phyloP scores from a whole-genome alignment of 2,888 invertebrate genomes.

The Caenorhabditis plicata region DNA sequence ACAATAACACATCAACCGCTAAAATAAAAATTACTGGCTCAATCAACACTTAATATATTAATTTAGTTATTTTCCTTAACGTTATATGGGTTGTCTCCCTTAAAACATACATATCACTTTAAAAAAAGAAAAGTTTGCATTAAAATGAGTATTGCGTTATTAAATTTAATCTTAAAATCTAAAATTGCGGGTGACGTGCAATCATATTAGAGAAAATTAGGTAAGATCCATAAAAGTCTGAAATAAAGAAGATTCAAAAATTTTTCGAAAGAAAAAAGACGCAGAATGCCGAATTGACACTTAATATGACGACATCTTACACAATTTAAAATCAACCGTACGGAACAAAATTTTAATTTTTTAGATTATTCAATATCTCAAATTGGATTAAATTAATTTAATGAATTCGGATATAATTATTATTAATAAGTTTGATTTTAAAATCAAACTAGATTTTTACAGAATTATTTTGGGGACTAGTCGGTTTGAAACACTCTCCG shows the following conservation, averaged over 20 bases:
- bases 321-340: not conserved
- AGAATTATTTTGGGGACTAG: too few relatives aligned
- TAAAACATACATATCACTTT: not conserved
- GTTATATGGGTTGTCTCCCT: too few relatives aligned
- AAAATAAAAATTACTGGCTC: too few relatives aligned
- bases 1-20: too few relatives aligned
- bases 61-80: too few relatives aligned
- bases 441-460: constrained; percentile 1
- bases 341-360: not conserved
- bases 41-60: too few relatives aligned
- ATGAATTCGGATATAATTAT: constrained; percentile 2
- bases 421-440: not conserved
- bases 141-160: not conserved
- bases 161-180: not conserved
- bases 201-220: too few relatives aligned
- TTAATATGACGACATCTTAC: not conserved
- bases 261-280: not conserved
- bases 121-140: not conserved
- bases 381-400: constrained; percentile 1
- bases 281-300: not conserved
- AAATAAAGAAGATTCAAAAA: too few relatives aligned
- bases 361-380: too few relatives aligned
- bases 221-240: too few relatives aligned
- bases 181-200: too few relatives aligned
- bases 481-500: too few relatives aligned